Base-by-base conservation (phyloP, 2,113 vertebrate genomes). In the Cephalopterus ornatus region DNA sequence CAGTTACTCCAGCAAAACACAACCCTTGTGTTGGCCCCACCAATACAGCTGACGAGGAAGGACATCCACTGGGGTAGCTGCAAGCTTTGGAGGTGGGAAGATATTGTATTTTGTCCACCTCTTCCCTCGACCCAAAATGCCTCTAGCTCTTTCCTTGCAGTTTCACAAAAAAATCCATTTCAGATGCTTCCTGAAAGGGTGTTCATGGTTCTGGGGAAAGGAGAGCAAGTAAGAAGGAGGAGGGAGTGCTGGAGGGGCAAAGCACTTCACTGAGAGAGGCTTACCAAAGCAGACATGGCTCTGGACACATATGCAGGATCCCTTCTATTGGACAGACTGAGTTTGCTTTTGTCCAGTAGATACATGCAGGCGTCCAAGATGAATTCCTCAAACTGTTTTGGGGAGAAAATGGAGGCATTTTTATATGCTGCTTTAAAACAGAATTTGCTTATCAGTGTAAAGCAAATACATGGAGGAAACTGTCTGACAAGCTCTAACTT, bases 261-360 rank as follows among this genome's bases (percentile, higher is more conserved):
- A 85, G 19, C 16, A 22, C 37, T 81, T 61, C 46, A 75, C 39
- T 2, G 3, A 22, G 47, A 83, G 23, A 88, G 24, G 11, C 92
- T 0, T 96, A 98, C 98, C 97, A 97, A 93, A 50, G 97, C 97
- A 85, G 96, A 97, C 92, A 98, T 97, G 66, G 74, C 83, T 70
- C 98, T 97, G 83, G 96, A 81, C 77, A 98, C 95, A 35, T 18
- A 3, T 21, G 94, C 80, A 3, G 98, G 96, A 75, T 97, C 56
- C 49, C 88, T 95, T 77, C 89, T 97, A 0, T 47, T 22, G 28
- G 5, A 18, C 30, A 77, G 62, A 70, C 91, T 97, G 47, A 95
- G 94, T 4, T 58, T 55, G 81, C 95, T 96, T 66, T 96, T 91
- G 15, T 93, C 86, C 83, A 98, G 84, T 59, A 98, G 95, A 68